These are phyloP conservation scores for Plotosus lineatus DNA, from an alignment of 2,113 vertebrate species.

Conservation along the genomic window DNA sequence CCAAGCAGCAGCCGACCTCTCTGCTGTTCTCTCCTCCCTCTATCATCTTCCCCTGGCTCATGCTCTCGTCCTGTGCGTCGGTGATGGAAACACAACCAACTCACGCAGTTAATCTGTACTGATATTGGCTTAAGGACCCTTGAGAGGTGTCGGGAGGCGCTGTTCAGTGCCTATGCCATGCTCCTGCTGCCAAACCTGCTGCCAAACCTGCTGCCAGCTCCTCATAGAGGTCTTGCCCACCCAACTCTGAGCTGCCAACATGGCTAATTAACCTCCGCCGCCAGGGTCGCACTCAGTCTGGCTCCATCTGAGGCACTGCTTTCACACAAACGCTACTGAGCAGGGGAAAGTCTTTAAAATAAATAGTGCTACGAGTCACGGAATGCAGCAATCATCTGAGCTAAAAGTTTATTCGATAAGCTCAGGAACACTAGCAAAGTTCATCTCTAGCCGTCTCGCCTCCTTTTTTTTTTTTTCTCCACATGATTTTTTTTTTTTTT, in stretches of 20 bases:
- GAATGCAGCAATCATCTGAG: constrained; percentile 4
- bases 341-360: too few relatives aligned
- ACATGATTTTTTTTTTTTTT: constrained; percentile 67
- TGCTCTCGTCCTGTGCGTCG: constrained; percentile 38
- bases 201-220: constrained; percentile 32
- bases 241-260: constrained; percentile 35
- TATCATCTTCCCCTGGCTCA: constrained; percentile 7
- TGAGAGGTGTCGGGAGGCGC: constrained; percentile 64
- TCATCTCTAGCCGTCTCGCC: constrained; percentile 31
- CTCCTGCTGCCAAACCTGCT: constrained; percentile 55
- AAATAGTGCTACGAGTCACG: not conserved
- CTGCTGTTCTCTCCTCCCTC: constrained; percentile 19
- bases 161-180: constrained; percentile 61
- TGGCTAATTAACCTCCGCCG: constrained; percentile 39
- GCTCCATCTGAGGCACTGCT: constrained; percentile 21
- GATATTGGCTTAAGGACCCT: constrained; percentile 75
- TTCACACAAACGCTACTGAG: not conserved
- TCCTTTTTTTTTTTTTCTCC: constrained; percentile 63
- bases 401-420: constrained; percentile 5
- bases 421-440: constrained; percentile 3
- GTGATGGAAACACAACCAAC: constrained; percentile 71
- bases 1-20: constrained; percentile 52
- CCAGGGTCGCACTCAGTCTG: constrained; percentile 20
- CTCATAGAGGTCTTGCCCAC: constrained; percentile 11
- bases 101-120: constrained; percentile 77